These are phyloP conservation scores for Scotopteryx bipunctaria DNA, from an alignment of 2,888 invertebrate species.

Conservation along the genomic window DNA sequence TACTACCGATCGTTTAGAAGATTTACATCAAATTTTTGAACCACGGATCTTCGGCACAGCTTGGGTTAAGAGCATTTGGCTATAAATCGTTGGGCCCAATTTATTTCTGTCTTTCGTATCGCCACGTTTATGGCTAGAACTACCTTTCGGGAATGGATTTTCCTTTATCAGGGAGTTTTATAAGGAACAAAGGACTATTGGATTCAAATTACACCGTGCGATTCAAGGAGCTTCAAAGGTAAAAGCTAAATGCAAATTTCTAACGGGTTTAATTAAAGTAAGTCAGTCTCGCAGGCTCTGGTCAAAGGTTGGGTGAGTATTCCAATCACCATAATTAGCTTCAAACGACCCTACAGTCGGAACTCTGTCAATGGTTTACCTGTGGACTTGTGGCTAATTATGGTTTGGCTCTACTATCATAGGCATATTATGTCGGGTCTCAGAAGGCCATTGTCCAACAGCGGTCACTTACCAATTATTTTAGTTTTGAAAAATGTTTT, in stretches of 20 bases:
- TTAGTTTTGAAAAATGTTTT: too few relatives aligned
- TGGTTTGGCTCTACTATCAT: neutral
- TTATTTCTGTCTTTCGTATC: constrained; percentile 69
- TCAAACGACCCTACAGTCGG: neutral
- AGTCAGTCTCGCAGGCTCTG: constrained; percentile 1
- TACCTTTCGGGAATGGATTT: constrained; percentile 59
- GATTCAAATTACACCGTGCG: constrained; percentile 62
- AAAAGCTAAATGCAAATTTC: constrained; percentile 33
- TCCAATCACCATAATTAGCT: neutral
- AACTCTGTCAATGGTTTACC: neutral
- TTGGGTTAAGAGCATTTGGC: constrained; percentile 78
- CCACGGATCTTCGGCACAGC: constrained; percentile 50
- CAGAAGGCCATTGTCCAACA: too few relatives aligned
- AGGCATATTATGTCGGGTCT: neutral
- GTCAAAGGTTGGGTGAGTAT: constrained; percentile 7
- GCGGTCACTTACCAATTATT: too few relatives aligned
- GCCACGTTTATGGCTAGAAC: constrained; percentile 57
- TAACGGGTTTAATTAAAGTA: constrained; percentile 27
- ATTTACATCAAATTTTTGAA: constrained; percentile 55
- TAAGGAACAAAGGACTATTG: constrained; percentile 57
- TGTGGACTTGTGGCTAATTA: neutral
- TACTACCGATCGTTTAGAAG: constrained; percentile 34
- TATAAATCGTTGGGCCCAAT: constrained; percentile 77
- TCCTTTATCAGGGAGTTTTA: constrained; percentile 24
- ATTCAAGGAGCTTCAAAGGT: constrained; percentile 47